Evolutionary conservation across 2,113 vertebrate genomes (phyloP).

Genomic region (Peucedramus taeniatus): DNA sequence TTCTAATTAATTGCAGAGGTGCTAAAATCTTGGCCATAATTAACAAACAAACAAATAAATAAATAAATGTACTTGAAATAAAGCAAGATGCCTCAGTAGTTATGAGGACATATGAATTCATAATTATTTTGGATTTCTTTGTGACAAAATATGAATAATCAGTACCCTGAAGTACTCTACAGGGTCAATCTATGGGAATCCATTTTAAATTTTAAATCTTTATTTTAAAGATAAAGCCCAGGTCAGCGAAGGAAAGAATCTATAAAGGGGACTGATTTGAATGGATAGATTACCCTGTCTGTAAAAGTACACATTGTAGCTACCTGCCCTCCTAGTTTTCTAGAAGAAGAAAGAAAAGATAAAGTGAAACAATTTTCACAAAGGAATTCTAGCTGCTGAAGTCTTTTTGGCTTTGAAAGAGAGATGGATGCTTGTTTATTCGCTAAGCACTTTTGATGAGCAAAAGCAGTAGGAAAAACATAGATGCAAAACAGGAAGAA

Average conservation of each 20-base stretch:
- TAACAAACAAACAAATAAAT: background rate
- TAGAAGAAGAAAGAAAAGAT: background rate
- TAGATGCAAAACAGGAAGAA: background rate
- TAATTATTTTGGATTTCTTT: background rate
- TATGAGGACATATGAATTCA: background rate
- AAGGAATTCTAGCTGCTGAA: constrained; percentile 13
- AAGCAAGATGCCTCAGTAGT: background rate
- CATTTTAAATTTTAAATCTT: too few species aligned
- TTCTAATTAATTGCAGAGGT: background rate
- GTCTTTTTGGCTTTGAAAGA: constrained; percentile 3
- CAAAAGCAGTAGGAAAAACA: background rate
- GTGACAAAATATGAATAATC: background rate
- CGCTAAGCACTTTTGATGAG: background rate
- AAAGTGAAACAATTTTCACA: background rate
- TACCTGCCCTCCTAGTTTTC: constrained; percentile 16
- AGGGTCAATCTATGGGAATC: background rate
- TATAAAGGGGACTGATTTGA: constrained; percentile 14
- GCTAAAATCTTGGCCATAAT: background rate
- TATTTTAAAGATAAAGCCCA: background rate
- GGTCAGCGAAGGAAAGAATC: background rate
- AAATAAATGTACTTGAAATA: background rate
- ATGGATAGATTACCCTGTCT: background rate
- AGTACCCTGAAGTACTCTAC: background rate
- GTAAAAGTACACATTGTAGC: background rate
- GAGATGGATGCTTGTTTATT: constrained; percentile 1